phyloP scores from a whole-genome alignment of 2,113 vertebrate species.

The Pluvialis apricaria region DNA sequence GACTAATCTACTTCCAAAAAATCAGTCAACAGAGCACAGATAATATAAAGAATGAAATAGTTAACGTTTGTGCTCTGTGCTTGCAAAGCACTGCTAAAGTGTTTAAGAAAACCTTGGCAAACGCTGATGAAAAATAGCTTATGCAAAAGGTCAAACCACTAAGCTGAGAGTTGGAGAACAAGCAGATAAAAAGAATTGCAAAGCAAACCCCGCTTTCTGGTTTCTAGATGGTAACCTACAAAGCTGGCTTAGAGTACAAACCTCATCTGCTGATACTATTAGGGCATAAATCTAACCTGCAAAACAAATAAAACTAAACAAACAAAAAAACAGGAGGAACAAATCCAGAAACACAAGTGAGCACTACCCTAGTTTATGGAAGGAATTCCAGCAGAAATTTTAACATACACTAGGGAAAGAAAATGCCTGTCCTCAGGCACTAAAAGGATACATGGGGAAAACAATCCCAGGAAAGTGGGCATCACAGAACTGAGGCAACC shows the following conservation, averaged over 20 bases:
- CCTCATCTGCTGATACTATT: background rate
- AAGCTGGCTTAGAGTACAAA: background rate
- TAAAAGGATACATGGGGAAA: background rate
- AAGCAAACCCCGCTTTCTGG: background rate
- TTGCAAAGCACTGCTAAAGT: slow-evolving; percentile 36
- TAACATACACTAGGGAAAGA: background rate
- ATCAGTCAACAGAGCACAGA: background rate
- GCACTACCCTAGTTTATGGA: background rate
- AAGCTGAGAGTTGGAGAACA: slow-evolving; percentile 14
- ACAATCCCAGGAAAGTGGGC: background rate
- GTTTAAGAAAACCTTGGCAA: slow-evolving; percentile 57
- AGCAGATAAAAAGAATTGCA: slow-evolving; percentile 33
- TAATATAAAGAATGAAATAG: slow-evolving; percentile 12
- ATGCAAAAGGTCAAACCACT: slow-evolving; percentile 55
- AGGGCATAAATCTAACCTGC: background rate
- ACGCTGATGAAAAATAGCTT: slow-evolving; percentile 53
- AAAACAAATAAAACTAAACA: slow-evolving; percentile 12
- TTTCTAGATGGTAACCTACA: slow-evolving; percentile 31
- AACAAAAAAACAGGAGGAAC: background rate
- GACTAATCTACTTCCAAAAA: background rate
- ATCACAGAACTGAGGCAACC: background rate
- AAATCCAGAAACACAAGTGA: background rate
- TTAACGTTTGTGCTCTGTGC: slow-evolving; percentile 13
- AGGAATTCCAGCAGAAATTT: background rate
- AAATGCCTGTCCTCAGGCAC: background rate